phyloP scores from a whole-genome alignment of 2,888 invertebrate species.

The Drosophila histrio region DNA sequence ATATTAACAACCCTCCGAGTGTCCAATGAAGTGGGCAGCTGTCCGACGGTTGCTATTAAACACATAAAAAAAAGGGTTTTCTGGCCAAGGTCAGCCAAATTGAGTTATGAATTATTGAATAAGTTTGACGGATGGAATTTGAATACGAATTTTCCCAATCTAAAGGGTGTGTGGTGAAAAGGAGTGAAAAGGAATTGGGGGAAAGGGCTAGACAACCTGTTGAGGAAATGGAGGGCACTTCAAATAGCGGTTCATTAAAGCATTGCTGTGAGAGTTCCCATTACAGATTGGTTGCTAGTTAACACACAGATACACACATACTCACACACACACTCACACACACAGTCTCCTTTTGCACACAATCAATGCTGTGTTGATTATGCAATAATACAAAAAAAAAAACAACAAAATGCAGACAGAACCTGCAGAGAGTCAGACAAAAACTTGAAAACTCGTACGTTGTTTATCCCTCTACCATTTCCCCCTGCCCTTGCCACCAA shows the following conservation, averaged over 20 bases:
- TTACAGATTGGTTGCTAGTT: conserved; percentile 53
- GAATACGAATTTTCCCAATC: conserved; percentile 43
- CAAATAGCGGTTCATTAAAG: conserved; percentile 53
- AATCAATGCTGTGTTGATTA: conserved; percentile 64
- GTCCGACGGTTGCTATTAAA: not conserved
- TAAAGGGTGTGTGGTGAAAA: no score
- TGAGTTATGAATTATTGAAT: conserved; percentile 73
- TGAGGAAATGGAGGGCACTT: conserved; percentile 20
- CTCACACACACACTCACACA: conserved; percentile 4
- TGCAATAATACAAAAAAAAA: conserved; percentile 47
- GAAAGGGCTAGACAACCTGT: conserved; percentile 43
- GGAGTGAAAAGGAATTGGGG: not conserved
- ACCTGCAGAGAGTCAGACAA: conserved; percentile 18
- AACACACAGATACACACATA: conserved; percentile 13
- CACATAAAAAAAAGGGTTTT: conserved; percentile 44
- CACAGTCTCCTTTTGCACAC: conserved; percentile 23
- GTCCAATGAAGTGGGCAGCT: conserved; percentile 30
- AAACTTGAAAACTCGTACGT: conserved; percentile 9
- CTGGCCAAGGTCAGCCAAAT: conserved; percentile 59
- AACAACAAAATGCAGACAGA: conserved; percentile 32
- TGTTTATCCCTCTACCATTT: conserved; percentile 5
- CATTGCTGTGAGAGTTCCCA: conserved; percentile 2
- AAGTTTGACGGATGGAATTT: conserved; percentile 61
- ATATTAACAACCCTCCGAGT: conserved; percentile 70
- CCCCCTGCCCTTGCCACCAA: not conserved